Base-by-base conservation (phyloP, 2,888 invertebrate genomes). In the Hemistola chrysoprasaria region DNA sequence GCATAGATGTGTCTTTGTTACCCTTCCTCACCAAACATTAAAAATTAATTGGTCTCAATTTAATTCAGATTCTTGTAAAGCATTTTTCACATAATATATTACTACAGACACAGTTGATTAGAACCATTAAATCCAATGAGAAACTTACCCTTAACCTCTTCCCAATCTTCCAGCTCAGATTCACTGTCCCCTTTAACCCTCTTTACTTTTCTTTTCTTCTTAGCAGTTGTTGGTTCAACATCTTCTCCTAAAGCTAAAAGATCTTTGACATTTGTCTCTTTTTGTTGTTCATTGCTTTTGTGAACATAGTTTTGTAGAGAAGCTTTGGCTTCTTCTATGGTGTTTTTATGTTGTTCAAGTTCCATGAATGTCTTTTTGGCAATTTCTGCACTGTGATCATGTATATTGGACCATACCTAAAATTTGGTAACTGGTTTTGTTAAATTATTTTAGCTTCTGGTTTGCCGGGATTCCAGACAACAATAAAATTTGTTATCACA, bases 111-210 rank as follows among this genome's bases (percentile, higher is more conserved):
- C n/a, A n/a, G n/a, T n/a, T n/a, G n/a, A n/a, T n/a, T n/a, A n/a
- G n/a, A n/a, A n/a, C n/a, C n/a, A n/a, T n/a, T n/a, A n/a, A n/a
- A n/a, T n/a, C n/a, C n/a, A n/a, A n/a, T n/a, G n/a, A n/a, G n/a
- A n/a, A 8, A 5, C n/a, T 32, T 80, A 82, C 92, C 92, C 79
- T 92, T 91, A 32, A 95, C 94, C 86, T 95, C 95, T 69, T 95
- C 94, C 92, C 93, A 94, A 65, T 93, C 91, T 52, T 92, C 93
- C 34, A 92, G 87, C 60, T 94, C 94, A 1, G 92, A 92, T 30
- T 92, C 92, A 57, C 90, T 91, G 11, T 78, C 75, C 53, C 71
- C 57, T 55, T 62, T 71, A 1, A 28, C 46, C 39, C 61, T 78
- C 61, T 69, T 71, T n/a, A 46, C 47, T 42, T 70, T 76, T 1